Base-by-base conservation (phyloP, 2,888 invertebrate species). In the Caenorhabditis sp. region DNA sequence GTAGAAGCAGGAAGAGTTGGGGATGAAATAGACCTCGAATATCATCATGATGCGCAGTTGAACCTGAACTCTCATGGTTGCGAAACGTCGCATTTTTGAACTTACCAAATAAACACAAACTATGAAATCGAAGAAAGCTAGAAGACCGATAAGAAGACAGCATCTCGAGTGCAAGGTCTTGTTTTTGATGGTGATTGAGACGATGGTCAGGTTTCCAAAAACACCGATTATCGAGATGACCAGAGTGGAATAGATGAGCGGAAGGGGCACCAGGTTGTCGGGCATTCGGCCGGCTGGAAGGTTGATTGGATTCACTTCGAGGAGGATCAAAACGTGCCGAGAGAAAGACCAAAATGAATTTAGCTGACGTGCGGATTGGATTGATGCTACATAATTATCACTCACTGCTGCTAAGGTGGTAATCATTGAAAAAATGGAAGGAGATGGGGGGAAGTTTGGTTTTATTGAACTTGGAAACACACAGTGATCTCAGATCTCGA, bases 21-120 rank as follows among this genome's bases (percentile, higher is more conserved):
- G 51, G 9, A 86, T 74, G 28, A 74, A 24, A 53, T 80, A 85
- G 65, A 70, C 60, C 44, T 77, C 61, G n/a, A 71, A 32, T 2
- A 84, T 22, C 80, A 84, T 82, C 47, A 82, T 47, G 3, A 86
- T 50, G 15, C 86, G 76, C 9, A 86, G 62, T 40, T 85, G 81
- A n/a, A 81, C 67, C 86, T 85, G 76, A 35, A n/a, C n/a, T n/a
- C n/a, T n/a, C n/a, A n/a, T n/a, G n/a, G 26, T 32, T 11, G 6
- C 20, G 5, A 24, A 50, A n/a, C n/a, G n/a, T n/a, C n/a, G n/a
- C n/a, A n/a, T n/a, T n/a, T n/a, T n/a, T n/a, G n/a, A 26, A 72
- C 72, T 69, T 13, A 86, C 86, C 62, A 86, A 40, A 68, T 85
- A 80, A 37, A 74, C 37, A 50, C 86, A 84, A 51, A 85, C 83